Base-by-base conservation (phyloP, 2,888 invertebrate genomes). In the Idaea straminata region DNA sequence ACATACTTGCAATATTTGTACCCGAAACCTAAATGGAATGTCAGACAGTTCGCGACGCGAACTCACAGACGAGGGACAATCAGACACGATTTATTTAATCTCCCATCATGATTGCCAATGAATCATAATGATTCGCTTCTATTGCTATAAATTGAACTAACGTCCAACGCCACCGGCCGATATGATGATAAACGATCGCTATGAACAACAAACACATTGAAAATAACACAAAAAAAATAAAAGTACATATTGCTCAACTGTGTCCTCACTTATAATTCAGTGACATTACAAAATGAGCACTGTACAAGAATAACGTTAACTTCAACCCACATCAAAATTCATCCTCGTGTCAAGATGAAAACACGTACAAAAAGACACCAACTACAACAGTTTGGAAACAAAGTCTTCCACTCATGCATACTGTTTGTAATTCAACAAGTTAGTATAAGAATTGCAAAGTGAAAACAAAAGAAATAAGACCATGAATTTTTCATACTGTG, bases 301-400 rank as follows among this genome's bases (percentile, higher is more conserved):
- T 72, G 69, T 69, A 70, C 68, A 73, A 74, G 75, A 80, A 82
- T 79, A 82, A 74, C 71, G 71, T 75, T 78, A 74, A 83, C 79
- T 84, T 83, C 87, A 80, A 89, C 88, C 89, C 85, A 82, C 76
- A 82, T 91, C 88, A 89, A 85, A 84, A 85, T 81, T 80, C 80
- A 81, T 78, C 74, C 71, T 72, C 70, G 65, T 64, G 73, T 69
- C 73, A 72, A 70, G 68, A 70, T 73, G 71, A 74, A 78, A 78
- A 69, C 62, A 69, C 64, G 62, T 71, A 77, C 74, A 82, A 85
- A 84, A 83, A 79, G 76, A 82, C 76, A 79, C 70, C 75, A 74
- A 71, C 71, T 64, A 66, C 69, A 59, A 66, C 72, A 67, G 79
- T 82, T 84, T 80, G 75, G 78, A 73, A 77, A 82, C 73, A 75